A percentile compares a stretch with the other conserved stretches of the same genome.
These are phyloP conservation scores for Paramormyrops hopkinsi DNA, from an alignment of 2,797 vertebrate genomes.

Conservation along the genomic window DNA sequence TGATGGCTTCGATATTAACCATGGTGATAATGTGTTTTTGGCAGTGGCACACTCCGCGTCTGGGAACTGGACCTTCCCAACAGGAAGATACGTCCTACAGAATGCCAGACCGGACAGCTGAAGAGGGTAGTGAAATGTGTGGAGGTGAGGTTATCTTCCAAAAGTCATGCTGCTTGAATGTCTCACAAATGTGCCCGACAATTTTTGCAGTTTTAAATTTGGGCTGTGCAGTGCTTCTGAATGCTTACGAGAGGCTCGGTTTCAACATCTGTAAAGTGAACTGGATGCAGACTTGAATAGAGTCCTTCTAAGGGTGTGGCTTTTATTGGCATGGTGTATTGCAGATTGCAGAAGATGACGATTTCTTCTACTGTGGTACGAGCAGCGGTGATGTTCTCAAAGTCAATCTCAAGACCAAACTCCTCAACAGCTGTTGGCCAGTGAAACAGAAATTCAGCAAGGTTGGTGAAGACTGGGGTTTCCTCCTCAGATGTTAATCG, in stretches of 20 bases:
- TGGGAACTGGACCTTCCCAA: slow-evolving; percentile 79
- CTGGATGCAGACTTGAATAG: neutral
- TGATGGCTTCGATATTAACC: neutral
- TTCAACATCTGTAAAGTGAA: neutral
- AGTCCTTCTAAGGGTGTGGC: neutral
- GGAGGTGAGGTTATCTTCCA: slow-evolving; percentile 51
- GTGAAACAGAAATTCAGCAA: slow-evolving; percentile 65
- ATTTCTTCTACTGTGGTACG: slow-evolving; percentile 77
- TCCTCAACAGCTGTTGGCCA: slow-evolving; percentile 66
- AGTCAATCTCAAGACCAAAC: slow-evolving; percentile 61
- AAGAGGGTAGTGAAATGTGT: slow-evolving; percentile 68
- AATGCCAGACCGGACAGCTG: slow-evolving; percentile 71
- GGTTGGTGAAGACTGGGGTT: slow-evolving; percentile 51
- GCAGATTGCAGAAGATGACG: slow-evolving; percentile 70
- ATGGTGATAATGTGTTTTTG: slow-evolving; percentile 15
- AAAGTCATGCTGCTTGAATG: neutral
- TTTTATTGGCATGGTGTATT: neutral
- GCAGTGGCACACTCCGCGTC: slow-evolving; percentile 69
- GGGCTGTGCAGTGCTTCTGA: neutral
- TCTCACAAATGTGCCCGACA: neutral
- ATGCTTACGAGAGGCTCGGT: neutral
- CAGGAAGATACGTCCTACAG: slow-evolving; percentile 70
- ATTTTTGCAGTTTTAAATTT: neutral
- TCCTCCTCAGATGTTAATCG: neutral
- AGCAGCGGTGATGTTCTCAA: slow-evolving; percentile 81